A percentile compares a stretch with the other conserved stretches of the same genome.
Evolutionary conservation across 2,797 vertebrate genomes (phyloP).

Genomic region (Pogonophryne albipinna): DNA sequence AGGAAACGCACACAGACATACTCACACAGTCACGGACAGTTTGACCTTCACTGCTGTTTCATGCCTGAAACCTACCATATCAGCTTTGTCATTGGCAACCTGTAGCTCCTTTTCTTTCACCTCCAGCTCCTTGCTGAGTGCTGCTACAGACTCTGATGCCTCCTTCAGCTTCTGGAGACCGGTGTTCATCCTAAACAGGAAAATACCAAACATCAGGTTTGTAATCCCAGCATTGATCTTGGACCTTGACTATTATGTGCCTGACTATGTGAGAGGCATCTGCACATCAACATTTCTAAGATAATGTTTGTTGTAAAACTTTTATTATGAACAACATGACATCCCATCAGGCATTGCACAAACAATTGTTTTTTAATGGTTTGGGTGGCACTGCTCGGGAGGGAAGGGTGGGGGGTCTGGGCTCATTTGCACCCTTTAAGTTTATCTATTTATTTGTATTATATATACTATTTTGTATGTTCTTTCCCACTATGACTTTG

Average conservation of each 20-base stretch:
- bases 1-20: no score
- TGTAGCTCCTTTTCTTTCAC: slow-evolving; percentile 95
- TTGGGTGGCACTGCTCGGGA: no score
- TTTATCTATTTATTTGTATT: no score
- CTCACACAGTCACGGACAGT: background rate
- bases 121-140: slow-evolving; percentile 93
- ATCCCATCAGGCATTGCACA: background rate
- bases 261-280: background rate
- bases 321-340: background rate
- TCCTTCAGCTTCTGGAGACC: slow-evolving; percentile 96
- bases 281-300: background rate
- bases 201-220: slow-evolving; percentile 1
- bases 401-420: no score
- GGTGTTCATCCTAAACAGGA: slow-evolving; percentile 90
- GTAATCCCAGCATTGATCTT: background rate
- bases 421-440: no score
- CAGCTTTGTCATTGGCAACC: slow-evolving; percentile 94
- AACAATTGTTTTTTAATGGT: no score
- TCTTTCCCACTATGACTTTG: no score
- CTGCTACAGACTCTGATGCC: slow-evolving; percentile 93
- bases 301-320: background rate
- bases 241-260: background rate
- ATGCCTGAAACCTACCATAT: slow-evolving; percentile 83
- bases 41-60: background rate
- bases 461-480: no score